phyloP scores from a whole-genome alignment of 1,140 invertebrate species.

The Bombus polaris region DNA sequence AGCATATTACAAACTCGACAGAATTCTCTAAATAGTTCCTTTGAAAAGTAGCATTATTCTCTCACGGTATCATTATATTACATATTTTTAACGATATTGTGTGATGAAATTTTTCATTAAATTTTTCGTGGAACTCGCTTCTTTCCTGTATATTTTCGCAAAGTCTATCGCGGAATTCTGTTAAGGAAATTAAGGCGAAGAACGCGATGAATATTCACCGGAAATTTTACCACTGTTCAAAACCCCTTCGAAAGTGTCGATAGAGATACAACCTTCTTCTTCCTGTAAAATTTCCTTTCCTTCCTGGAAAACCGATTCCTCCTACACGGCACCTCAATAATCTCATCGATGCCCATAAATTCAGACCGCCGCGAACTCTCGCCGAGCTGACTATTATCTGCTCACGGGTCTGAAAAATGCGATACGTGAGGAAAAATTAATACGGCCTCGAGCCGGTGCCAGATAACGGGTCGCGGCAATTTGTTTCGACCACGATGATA shows the following conservation, averaged over 20 bases:
- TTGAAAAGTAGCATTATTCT: background rate
- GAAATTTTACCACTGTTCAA: background rate
- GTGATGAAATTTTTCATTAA: background rate
- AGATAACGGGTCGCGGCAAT: slow-evolving; percentile 25
- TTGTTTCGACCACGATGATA: slow-evolving; percentile 18
- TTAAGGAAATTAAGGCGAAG: background rate
- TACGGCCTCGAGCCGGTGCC: slow-evolving; percentile 3
- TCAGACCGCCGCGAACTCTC: background rate
- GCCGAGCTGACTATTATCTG: slow-evolving; percentile 17
- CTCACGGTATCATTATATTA: too few species aligned
- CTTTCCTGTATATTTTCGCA: background rate
- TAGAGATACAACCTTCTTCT: background rate
- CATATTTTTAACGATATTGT: background rate
- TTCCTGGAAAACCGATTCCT: background rate
- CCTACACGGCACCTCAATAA: slow-evolving; percentile 16
- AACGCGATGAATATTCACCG: background rate
- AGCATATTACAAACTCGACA: background rate
- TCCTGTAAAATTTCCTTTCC: background rate
- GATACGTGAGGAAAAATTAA: slow-evolving; percentile 51
- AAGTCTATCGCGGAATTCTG: background rate
- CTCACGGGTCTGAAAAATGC: slow-evolving; percentile 31
- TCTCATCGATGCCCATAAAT: slow-evolving; percentile 32
- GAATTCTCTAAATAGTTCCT: background rate
- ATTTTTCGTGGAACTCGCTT: background rate
- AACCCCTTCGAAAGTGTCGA: background rate